Percentiles rank a stretch among this genome's conserved stretches.
Conservation (phyloP, 92 coral and sea anemone genomes). For the Scolanthus callimorphus region DNA sequence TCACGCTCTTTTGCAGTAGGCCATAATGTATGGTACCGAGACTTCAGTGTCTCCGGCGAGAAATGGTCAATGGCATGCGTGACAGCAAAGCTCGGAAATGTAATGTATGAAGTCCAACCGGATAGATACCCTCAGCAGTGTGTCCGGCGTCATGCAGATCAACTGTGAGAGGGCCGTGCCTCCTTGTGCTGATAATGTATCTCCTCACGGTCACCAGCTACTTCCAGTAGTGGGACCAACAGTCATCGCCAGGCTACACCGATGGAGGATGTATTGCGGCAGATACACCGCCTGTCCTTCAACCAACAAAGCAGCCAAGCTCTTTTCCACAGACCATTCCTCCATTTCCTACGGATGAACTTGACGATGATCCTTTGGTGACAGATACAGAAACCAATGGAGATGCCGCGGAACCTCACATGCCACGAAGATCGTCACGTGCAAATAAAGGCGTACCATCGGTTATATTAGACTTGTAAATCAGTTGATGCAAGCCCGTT, state of each 20-base stretch:
- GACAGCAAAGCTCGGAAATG: conserved; percentile 2
- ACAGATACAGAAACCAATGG: background rate
- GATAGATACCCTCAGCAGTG: background rate
- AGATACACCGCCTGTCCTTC: conserved; percentile 14
- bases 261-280: conserved; percentile 45
- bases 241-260: conserved; percentile 14
- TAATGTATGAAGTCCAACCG: conserved; percentile 12
- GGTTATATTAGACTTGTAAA: too few relatives aligned
- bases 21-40: background rate
- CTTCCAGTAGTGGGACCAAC: background rate
- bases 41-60: background rate
- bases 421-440: too few relatives aligned
- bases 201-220: background rate
- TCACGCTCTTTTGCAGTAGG: conserved; percentile 7
- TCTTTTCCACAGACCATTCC: too few relatives aligned
- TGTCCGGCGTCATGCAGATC: background rate
- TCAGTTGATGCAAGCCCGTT: too few relatives aligned
- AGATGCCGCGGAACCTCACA: background rate
- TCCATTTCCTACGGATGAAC: background rate
- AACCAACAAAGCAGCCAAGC: too few relatives aligned
- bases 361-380: background rate
- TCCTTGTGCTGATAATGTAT: background rate
- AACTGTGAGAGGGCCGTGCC: background rate
- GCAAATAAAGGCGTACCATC: too few relatives aligned
- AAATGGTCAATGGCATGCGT: conserved; percentile 15